Conservation (phyloP, 2,113 vertebrate genomes). For the Zosterops borbonicus region DNA sequence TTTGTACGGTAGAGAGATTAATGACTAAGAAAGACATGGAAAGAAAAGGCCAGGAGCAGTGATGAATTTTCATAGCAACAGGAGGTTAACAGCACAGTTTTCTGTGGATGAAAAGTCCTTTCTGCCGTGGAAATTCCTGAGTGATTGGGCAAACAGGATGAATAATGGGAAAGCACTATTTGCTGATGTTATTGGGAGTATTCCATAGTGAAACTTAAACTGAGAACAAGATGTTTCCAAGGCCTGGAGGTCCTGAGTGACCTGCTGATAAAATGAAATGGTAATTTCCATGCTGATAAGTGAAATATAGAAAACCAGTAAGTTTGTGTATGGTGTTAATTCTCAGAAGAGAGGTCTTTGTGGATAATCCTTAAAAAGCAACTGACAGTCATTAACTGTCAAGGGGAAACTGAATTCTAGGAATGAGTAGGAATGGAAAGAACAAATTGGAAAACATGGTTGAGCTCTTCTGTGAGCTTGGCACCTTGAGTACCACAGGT, state of each 20-base stretch:
- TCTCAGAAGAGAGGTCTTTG: neutral
- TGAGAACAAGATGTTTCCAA: neutral
- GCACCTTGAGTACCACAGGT: rapidly evolving
- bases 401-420: neutral
- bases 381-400: neutral
- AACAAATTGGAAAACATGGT: neutral
- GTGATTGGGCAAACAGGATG: neutral
- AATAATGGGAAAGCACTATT: neutral
- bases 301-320: neutral
- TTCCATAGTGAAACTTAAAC: neutral
- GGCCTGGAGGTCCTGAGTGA: neutral
- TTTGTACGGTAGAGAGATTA: neutral
- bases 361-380: neutral
- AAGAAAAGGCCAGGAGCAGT: neutral
- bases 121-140: neutral
- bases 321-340: neutral
- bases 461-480: neutral
- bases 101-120: neutral
- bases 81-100: neutral
- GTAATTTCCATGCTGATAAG: neutral
- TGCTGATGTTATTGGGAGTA: neutral
- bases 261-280: neutral
- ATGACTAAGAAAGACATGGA: neutral
- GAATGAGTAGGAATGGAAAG: neutral
- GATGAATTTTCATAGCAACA: neutral